Evolutionary conservation across 2,113 vertebrate genomes (phyloP).

Genomic region (Tympanuchus pallidicinctus): DNA sequence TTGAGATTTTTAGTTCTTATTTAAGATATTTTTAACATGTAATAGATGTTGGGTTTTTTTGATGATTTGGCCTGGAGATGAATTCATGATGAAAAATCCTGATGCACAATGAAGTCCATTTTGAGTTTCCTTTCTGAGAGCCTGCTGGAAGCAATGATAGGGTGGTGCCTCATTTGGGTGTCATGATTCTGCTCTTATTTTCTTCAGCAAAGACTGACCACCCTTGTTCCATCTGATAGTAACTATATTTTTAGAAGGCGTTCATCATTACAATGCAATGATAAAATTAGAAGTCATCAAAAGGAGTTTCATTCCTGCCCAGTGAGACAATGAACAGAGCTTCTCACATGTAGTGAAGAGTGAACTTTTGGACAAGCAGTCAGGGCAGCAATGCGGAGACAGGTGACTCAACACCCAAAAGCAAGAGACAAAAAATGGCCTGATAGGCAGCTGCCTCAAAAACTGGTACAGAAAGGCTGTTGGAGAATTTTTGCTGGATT

Average conservation of each 20-base stretch:
- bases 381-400: background rate
- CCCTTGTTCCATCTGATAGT: background rate
- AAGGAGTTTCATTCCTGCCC: background rate
- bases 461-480: background rate
- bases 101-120: background rate
- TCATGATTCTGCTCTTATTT: background rate
- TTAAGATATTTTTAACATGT: background rate
- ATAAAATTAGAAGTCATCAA: background rate
- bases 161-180: background rate
- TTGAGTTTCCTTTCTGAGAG: background rate
- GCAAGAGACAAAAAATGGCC: background rate
- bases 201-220: background rate
- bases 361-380: background rate
- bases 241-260: background rate
- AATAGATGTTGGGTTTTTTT: background rate
- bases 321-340: background rate
- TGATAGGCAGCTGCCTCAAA: background rate
- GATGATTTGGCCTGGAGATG: background rate
- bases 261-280: background rate
- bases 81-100: background rate
- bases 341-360: background rate
- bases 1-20: background rate
- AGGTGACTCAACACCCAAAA: background rate
- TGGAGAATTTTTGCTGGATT: background rate
- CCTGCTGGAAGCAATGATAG: background rate